phyloP scores from a whole-genome alignment of 1,140 invertebrate species.

The Theocolax elegans region DNA sequence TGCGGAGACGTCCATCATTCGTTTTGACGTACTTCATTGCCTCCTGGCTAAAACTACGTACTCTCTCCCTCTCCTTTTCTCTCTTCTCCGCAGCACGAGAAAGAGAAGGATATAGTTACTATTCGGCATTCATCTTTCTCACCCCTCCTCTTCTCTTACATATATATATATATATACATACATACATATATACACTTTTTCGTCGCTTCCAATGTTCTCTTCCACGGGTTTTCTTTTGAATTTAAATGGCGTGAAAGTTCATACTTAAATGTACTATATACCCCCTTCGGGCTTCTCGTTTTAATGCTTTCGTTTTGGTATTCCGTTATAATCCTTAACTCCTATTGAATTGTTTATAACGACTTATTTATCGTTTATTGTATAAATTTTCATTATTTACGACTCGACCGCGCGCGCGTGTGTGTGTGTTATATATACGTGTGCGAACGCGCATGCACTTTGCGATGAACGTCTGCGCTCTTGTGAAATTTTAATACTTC shows the following conservation, averaged over 20 bases:
- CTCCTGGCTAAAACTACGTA: conserved; percentile 46
- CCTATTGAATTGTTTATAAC: conserved; percentile 5
- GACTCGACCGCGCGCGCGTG: too few relatives aligned
- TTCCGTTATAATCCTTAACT: background rate
- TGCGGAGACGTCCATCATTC: conserved; percentile 69
- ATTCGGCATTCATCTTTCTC: conserved; percentile 28
- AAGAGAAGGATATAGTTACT: background rate
- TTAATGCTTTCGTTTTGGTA: conserved; percentile 12
- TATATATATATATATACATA: background rate
- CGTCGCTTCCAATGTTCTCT: conserved; percentile 8
- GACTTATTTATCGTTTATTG: background rate
- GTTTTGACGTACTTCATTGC: conserved; percentile 67
- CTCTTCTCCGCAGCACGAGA: too few relatives aligned
- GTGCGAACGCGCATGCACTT: too few relatives aligned
- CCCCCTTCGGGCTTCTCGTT: background rate
- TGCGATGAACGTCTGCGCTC: too few relatives aligned
- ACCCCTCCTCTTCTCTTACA: background rate
- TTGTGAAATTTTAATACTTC: too few relatives aligned
- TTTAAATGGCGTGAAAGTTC: conserved; percentile 31
- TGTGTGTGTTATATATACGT: too few relatives aligned
- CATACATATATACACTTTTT: background rate
- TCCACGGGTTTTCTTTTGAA: conserved; percentile 27
- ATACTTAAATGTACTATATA: conserved; percentile 24
- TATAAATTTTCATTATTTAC: background rate
- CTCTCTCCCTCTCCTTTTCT: too few relatives aligned